Base-by-base conservation (phyloP, 2,113 vertebrate species). In the Euleptes europaea region DNA sequence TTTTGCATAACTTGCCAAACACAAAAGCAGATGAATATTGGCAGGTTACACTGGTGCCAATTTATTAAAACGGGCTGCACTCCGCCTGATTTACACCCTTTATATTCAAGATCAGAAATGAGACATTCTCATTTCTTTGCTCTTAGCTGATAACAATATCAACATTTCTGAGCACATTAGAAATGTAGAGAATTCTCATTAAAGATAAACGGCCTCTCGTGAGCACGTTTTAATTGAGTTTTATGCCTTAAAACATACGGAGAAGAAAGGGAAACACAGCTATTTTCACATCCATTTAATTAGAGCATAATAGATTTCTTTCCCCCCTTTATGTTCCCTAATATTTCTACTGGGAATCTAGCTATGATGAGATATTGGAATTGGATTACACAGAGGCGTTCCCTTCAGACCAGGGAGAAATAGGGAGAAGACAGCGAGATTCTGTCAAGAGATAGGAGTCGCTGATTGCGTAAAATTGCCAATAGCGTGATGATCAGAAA, bases 191-290 rank as follows among this genome's bases (percentile, higher is more conserved):
- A 72, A 78, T 83, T 83, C 85, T 78, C 85, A 78, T 77, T 78
- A 78, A 17, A 76, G 85, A 65, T 79, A 88, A 91, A 91, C 80
- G 71, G 82, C 89, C 89, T 88, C 60, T 86, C 60, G 91, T 0
- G 4, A 42, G 71, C 67, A 74, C 69, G 13, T 67, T 89, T 86
- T 91, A 92, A 93, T 92, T 84, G 93, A 86, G 89, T 77, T 92
- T 47, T 57, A 5, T 0, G 57, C 89, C 83, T 51, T 60, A 78
- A 73, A 84, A 86, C 82, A 12, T 7, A 38, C 26, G 67, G 38
- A 78, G 89, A 65, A 77, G 49, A 84, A 80, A n/a, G 91, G 15
- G 86, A 86, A 89, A 92, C 67, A 78, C 86, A 78, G 74, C 88
- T 84, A 2, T 67, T 28, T 38, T 80, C 67, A 78, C 72, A 73